These are phyloP conservation scores for Caranx ignobilis DNA, from an alignment of 2,113 vertebrate genomes.

Conservation along the genomic window DNA sequence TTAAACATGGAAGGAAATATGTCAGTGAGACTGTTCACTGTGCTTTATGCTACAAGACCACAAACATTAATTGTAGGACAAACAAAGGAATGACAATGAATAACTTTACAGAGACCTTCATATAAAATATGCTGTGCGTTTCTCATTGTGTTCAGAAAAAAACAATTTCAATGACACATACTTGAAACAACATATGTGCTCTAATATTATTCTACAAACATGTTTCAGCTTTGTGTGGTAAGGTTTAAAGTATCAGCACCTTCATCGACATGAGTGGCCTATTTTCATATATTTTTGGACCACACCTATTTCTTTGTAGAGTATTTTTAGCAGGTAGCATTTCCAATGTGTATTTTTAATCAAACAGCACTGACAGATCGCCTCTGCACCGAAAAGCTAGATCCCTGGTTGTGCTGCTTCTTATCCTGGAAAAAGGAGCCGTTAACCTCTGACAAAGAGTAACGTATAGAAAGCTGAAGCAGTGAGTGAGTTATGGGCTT, in stretches of 20 bases:
- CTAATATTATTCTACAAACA: neutral
- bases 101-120: neutral
- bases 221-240: neutral
- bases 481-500: neutral
- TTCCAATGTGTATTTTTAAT: neutral
- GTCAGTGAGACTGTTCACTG: neutral
- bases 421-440: neutral
- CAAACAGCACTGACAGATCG: neutral
- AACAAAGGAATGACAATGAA: neutral
- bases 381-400: neutral
- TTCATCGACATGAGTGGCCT: neutral
- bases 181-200: neutral
- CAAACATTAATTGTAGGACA: neutral
- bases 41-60: neutral
- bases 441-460: neutral
- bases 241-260: neutral
- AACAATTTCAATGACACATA: neutral
- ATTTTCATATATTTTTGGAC: neutral
- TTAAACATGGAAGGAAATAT: too few species aligned
- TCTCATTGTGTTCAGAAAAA: neutral
- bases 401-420: neutral
- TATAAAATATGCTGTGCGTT: neutral
- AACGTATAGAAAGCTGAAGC: constrained; percentile 1
- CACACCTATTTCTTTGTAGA: neutral
- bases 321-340: neutral